phyloP scores from a whole-genome alignment of 2,888 invertebrate genomes.

The Protodeltote pygarga region DNA sequence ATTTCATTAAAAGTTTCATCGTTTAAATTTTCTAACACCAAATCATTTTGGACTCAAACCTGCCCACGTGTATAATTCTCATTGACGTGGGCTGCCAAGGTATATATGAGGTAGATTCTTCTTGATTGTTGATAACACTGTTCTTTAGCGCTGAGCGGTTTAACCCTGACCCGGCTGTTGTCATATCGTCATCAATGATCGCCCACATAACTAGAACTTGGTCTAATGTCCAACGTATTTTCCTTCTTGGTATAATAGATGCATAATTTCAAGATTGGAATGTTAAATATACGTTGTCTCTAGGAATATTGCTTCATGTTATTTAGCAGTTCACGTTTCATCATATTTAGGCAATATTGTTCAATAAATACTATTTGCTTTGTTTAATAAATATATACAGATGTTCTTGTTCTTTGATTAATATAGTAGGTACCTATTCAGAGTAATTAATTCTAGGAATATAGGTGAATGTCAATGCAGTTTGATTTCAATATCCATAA shows the following conservation, averaged over 20 bases:
- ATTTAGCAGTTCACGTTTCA: conserved; percentile 1
- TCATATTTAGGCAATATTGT: not conserved
- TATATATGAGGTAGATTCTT: conserved; percentile 20
- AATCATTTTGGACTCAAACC: conserved; percentile 23
- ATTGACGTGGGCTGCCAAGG: conserved; percentile 34
- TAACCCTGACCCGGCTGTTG: conserved; percentile 54
- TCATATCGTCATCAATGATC: conserved; percentile 47
- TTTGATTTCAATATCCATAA: conserved; percentile 31
- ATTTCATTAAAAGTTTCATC: conserved; percentile 9
- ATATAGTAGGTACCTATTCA: conserved; percentile 23
- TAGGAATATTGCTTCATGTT: conserved; percentile 20
- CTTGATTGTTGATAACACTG: conserved; percentile 31
- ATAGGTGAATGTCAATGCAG: conserved; percentile 49
- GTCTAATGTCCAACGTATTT: conserved; percentile 28
- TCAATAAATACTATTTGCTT: not conserved
- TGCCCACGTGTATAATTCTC: conserved; percentile 28
- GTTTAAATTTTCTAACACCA: conserved; percentile 2
- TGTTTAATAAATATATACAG: conserved; percentile 41
- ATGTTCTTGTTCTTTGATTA: conserved; percentile 44
- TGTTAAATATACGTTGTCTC: conserved; percentile 22
- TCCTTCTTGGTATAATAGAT: conserved; percentile 34
- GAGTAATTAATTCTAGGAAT: conserved; percentile 39
- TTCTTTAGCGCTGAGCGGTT: conserved; percentile 32
- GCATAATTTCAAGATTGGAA: conserved; percentile 28
- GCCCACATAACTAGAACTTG: conserved; percentile 49